Base-by-base conservation (phyloP, 2,888 invertebrate genomes). In the Oithona nana region DNA sequence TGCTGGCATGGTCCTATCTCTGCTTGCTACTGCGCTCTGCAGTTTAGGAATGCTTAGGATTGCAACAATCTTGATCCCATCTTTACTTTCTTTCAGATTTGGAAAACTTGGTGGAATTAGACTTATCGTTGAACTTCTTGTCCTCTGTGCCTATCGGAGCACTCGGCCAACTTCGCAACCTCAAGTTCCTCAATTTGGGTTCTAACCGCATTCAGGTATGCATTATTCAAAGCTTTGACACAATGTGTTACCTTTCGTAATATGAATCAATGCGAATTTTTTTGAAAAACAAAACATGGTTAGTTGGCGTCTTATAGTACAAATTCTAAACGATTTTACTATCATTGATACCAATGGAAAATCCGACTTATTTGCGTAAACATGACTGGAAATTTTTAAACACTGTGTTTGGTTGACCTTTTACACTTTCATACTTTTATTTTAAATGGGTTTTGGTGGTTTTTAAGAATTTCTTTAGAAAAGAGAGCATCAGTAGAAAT, bases 121-220 rank as follows among this genome's bases (percentile, higher is more conserved):
- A 90, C 73, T 75, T 93, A 65, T 88, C 89, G 16, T 79, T 83
- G 69, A 93, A 93, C 76, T 88, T 87, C 71, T 81, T 92, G 63
- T 77, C 78, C 1, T 84, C 85, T 71, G 86, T 88, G 70, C 89
- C 89, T 2, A 80, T 81, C 0, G 81, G 84, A 11, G 84, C 88
- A 0, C 71, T 89, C 54, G 82, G 83, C 69, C 78, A 81, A 29
- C 80, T 89, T 67, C 74, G 75, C 26, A 80, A 80, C 63, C 73
- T 92, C 26, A 82, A 81, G 70, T 81, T 82, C 66, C 75, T 90
- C 65, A 86, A 88, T 73, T 75, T 89, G 48, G 87, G 87, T 16
- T 84, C 87, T 66, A 90, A 90, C 74, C 80, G 88, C 76, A 83
- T 90, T 65, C 82, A 82, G 75, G 88, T 87, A 72, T n/a, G n/a